Evolutionary conservation across 2,797 vertebrate species (phyloP), one percentile per base, ranked within the genome.

Genomic region (Trachurus trachurus): DNA sequence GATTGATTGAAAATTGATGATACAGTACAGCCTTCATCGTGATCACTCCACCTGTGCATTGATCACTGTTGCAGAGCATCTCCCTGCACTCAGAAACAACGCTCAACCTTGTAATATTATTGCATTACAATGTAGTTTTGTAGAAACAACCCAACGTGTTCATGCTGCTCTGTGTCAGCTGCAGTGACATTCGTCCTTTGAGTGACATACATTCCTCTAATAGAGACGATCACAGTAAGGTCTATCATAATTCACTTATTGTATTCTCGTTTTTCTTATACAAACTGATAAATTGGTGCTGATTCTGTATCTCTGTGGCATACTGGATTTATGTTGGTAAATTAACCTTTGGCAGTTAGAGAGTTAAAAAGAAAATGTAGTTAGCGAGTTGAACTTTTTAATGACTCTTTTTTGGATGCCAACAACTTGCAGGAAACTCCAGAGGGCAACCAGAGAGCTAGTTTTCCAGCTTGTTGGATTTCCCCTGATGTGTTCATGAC

Each of bases 341-440:
- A 13, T 19, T 8, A 69, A 31, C 53, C n/a, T 72, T 71, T 12
- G 17, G 62, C 53, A 70, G 62, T 87, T 82, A 81, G 76, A 59
- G 52, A 37, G 19, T 53, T 71, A 75, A 76, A 84, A 83, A 76
- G 9, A 40, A 74, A 83, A 76, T 66, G 22, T 57, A 45, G 77
- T 80, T 80, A 82, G 74, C 26, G 29, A 59, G 58, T 80, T 76
- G 57, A 66, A 74, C 16, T n/a, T 76, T 74, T 86, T 79, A 88
- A 81, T 71, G 57, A 42, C 3, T 50, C 8, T 73, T 80, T 52
- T 69, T 6, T 42, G 9, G n/a, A 17, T 62, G 49, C 22, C 9
- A 39, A 50, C 9, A 75, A 44, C 29, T 29, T 31, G 26, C 3
- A 21, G 6, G 16, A 61, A 54, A 79, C 29, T 44, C 11, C 10